Percentiles rank a stretch among this genome's conserved stretches.
Conservation (phyloP, 2,113 vertebrate genomes). For the Rhombomys opimus region DNA sequence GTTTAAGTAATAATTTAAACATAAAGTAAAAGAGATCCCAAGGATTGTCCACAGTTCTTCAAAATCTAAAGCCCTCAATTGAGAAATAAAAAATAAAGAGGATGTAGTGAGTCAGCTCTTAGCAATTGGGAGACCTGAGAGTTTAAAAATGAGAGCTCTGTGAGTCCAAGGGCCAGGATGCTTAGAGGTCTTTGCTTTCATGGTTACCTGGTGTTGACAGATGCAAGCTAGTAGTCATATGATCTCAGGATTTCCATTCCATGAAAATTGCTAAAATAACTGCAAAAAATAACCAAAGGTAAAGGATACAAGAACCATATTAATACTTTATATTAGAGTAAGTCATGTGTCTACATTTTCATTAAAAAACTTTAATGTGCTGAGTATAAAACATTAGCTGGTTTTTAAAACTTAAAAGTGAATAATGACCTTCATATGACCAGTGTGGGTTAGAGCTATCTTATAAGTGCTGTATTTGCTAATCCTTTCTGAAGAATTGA, state of each 20-base stretch:
- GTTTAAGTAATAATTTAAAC: conserved; percentile 28
- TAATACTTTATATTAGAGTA: conserved; percentile 46
- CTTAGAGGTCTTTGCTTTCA: neutral
- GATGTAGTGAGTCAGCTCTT: neutral
- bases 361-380: neutral
- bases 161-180: neutral
- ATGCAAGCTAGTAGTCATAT: neutral
- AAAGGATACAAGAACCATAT: neutral
- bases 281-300: conserved; percentile 33
- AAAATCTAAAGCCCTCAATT: neutral
- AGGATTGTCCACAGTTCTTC: neutral
- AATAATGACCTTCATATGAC: neutral
- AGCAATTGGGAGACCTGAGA: neutral
- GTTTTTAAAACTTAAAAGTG: neutral
- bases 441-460: neutral
- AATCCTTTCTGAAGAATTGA: conserved; percentile 23
- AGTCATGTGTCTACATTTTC: conserved; percentile 28
- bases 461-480: conserved; percentile 2
- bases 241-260: neutral
- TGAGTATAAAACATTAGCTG: conserved; percentile 25
- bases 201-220: neutral
- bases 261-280: conserved; percentile 32
- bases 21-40: neutral
- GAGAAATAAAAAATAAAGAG: neutral
- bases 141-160: neutral